Evolutionary conservation across 2,113 vertebrate genomes (phyloP).

Genomic region (Chitala chitala): DNA sequence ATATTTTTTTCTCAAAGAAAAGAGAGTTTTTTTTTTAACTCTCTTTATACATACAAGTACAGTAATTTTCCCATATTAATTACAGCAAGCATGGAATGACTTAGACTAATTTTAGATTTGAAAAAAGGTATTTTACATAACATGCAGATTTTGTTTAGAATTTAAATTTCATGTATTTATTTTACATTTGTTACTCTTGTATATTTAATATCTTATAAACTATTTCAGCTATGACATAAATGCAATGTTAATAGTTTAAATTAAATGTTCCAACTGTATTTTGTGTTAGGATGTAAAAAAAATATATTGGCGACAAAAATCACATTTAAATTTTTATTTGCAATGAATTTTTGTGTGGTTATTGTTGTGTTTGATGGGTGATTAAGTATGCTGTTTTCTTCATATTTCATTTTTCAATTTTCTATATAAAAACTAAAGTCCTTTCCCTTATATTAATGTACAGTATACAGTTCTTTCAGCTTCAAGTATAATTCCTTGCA

Average conservation of each 20-base stretch:
- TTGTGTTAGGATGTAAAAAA: background rate
- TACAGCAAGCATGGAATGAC: background rate
- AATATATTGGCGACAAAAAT: background rate
- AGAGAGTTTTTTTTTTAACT: background rate
- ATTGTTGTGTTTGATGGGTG: background rate
- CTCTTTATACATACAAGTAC: background rate
- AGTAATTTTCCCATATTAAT: background rate
- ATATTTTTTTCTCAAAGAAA: background rate
- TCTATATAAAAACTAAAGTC: background rate
- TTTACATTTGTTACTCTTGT: background rate
- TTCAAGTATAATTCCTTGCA: background rate
- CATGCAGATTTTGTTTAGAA: background rate
- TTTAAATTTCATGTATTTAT: background rate
- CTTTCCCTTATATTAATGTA: background rate
- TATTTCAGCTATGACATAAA: conserved; percentile 1
- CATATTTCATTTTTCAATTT: background rate
- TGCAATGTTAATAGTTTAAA: background rate
- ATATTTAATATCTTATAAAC: background rate
- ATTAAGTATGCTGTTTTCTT: background rate
- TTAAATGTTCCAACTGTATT: background rate
- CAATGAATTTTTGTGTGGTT: no score
- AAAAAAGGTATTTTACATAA: conserved; percentile 6
- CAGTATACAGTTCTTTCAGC: no score
- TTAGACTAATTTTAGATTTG: background rate
- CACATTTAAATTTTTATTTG: background rate